phyloP scores from a whole-genome alignment of 2,797 vertebrate genomes.

The Myiothlypis coronata region DNA sequence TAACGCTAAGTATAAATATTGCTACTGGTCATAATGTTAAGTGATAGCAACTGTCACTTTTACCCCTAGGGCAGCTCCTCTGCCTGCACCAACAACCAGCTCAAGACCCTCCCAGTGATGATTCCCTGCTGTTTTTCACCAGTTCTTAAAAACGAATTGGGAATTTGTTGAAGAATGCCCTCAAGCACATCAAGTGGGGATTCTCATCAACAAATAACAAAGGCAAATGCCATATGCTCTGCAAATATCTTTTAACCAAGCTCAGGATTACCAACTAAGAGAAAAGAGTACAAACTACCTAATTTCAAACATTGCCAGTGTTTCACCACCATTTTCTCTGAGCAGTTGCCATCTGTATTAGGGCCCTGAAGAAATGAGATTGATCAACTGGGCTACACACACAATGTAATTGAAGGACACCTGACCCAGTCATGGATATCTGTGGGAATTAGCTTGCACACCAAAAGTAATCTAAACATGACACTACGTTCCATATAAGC shows the following conservation, averaged over 20 bases:
- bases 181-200: not conserved
- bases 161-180: conserved; percentile 39
- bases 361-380: not conserved
- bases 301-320: not conserved
- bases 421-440: not conserved
- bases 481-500: conserved; percentile 4
- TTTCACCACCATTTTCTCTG: not conserved
- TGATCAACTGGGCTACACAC: not conserved
- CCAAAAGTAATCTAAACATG: conserved; percentile 19
- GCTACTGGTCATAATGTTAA: not conserved
- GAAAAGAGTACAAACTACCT: not conserved
- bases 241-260: conserved; percentile 12
- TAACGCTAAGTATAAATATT: not conserved
- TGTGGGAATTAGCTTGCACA: conserved; percentile 31
- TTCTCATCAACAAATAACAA: conserved; percentile 58
- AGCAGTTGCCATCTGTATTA: not conserved
- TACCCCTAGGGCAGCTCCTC: not conserved
- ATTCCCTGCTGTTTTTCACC: conserved; percentile 15
- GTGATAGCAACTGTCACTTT: not conserved
- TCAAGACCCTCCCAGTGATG: not conserved
- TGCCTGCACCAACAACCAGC: not conserved
- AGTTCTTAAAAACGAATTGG: not conserved
- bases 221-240: conserved; percentile 10
- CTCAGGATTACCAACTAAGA: not conserved
- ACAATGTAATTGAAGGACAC: not conserved